These are phyloP conservation scores for Brenthis hecate DNA, from an alignment of 2,888 invertebrate genomes.

Conservation along the genomic window DNA sequence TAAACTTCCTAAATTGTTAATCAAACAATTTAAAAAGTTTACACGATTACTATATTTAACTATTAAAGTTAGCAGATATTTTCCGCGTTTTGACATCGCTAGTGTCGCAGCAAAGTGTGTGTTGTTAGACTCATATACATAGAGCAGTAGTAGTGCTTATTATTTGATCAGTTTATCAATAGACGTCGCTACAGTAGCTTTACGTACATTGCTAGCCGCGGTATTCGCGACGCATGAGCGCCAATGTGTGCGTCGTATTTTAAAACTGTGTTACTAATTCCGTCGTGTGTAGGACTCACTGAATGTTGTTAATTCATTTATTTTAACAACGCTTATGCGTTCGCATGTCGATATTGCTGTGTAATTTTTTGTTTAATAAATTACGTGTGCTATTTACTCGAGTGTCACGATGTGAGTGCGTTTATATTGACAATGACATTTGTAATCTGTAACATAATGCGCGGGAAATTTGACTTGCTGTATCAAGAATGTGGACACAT, in stretches of 20 bases:
- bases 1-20: background rate
- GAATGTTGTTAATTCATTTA: constrained; percentile 46
- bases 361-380: constrained; percentile 33
- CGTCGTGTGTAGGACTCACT: constrained; percentile 31
- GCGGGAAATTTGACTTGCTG: constrained; percentile 64
- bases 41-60: background rate
- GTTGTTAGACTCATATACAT: constrained; percentile 24
- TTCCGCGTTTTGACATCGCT: constrained; percentile 25
- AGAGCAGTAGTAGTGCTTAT: constrained; percentile 52
- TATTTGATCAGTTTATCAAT: constrained; percentile 38
- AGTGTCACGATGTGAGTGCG: constrained; percentile 41
- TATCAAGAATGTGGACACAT: constrained; percentile 36
- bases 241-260: constrained; percentile 58
- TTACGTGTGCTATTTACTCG: constrained; percentile 48
- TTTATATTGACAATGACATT: constrained; percentile 64
- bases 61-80: constrained; percentile 8
- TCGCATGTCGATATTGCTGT: constrained; percentile 37
- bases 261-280: constrained; percentile 47
- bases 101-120: constrained; percentile 43
- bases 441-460: constrained; percentile 46
- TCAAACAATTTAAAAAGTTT: too few relatives aligned
- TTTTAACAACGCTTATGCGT: constrained; percentile 43
- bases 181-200: constrained; percentile 51
- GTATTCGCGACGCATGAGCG: constrained; percentile 39
- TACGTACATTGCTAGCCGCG: constrained; percentile 21